These are phyloP conservation scores for Dreissena polymorpha DNA, from an alignment of 1,140 invertebrate genomes.

Conservation along the genomic window DNA sequence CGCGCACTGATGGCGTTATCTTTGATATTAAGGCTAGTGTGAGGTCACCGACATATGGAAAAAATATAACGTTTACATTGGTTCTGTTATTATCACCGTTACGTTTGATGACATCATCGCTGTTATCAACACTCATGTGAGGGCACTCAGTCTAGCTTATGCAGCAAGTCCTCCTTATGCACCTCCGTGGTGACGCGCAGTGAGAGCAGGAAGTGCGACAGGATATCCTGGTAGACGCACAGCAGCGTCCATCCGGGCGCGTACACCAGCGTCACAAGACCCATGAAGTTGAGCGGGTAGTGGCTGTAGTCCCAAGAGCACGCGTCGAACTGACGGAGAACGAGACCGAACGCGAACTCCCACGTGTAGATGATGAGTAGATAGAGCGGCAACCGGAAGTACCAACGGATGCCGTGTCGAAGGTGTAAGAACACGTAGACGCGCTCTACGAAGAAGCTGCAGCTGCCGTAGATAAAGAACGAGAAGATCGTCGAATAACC, in stretches of 20 bases:
- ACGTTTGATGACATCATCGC: too few species aligned
- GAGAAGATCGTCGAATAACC: constrained; percentile 80
- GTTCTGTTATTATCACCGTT: too few species aligned
- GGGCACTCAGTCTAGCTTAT: neutral
- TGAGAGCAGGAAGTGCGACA: constrained; percentile 65
- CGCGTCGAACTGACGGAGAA: constrained; percentile 79
- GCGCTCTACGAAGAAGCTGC: constrained; percentile 79
- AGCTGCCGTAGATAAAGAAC: constrained; percentile 81
- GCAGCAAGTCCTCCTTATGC: neutral
- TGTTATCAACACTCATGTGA: too few species aligned
- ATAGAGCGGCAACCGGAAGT: constrained; percentile 79
- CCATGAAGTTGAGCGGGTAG: constrained; percentile 78
- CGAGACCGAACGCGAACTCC: constrained; percentile 79
- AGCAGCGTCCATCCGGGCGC: constrained; percentile 79
- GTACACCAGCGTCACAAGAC: constrained; percentile 81
- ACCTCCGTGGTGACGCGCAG: constrained; percentile 52
- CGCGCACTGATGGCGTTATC: too few species aligned
- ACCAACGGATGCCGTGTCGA: constrained; percentile 52
- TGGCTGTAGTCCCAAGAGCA: constrained; percentile 82
- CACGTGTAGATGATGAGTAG: constrained; percentile 79
- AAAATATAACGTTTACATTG: too few species aligned
- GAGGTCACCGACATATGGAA: too few species aligned
- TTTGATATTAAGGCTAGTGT: too few species aligned
- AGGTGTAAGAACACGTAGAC: constrained; percentile 71
- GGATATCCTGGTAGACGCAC: constrained; percentile 64